These are phyloP conservation scores for Sciurus niger DNA, from an alignment of 2,113 vertebrate genomes.

Conservation along the genomic window DNA sequence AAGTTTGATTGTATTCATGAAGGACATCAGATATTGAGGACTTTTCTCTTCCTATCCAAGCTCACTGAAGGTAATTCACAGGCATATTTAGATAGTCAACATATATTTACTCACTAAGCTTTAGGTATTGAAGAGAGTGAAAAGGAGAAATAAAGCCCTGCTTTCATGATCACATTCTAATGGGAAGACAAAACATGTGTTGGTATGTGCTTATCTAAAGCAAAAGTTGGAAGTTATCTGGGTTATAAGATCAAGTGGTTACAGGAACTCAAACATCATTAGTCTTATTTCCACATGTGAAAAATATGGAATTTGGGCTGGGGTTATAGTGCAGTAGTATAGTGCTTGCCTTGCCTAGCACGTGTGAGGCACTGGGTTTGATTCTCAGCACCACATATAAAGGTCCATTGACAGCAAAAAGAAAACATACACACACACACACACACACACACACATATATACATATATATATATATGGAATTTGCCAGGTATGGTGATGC, in stretches of 20 bases:
- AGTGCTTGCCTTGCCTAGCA: no score
- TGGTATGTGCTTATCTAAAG: background rate
- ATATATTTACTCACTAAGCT: background rate
- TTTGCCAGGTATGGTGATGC: no score
- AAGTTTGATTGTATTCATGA: background rate
- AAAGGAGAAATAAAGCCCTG: background rate
- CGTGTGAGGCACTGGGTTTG: no score
- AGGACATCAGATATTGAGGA: background rate
- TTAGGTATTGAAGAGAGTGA: background rate
- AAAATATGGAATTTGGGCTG: no score
- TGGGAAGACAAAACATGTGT: fast-evolving
- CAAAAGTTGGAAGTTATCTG: background rate
- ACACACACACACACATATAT: no score
- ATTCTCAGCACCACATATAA: no score
- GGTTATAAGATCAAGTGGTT: background rate
- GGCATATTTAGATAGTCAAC: background rate
- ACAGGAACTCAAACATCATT: background rate
- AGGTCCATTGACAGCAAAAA: no score
- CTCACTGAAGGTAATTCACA: background rate
- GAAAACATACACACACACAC: no score
- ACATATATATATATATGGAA: no score
- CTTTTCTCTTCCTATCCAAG: background rate
- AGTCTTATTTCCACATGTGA: background rate
- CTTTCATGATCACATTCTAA: background rate
- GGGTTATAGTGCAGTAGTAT: no score